Evolutionary conservation across 2,113 vertebrate genomes (phyloP), one percentile per base, ranked within the genome.

Genomic region (Malaclemys terrapin): DNA sequence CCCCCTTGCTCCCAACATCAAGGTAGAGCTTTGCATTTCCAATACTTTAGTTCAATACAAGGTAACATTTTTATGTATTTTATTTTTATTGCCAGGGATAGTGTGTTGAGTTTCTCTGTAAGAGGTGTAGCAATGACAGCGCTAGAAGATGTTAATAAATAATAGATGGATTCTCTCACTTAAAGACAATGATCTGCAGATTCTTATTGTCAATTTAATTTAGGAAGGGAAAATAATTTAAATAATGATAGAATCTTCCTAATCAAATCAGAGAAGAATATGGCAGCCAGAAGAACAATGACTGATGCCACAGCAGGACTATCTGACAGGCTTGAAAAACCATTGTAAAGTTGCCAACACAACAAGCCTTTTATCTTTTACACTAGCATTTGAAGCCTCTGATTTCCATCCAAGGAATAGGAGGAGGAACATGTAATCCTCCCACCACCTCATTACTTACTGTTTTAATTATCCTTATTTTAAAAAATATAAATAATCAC

Each of bases 21-120:
- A 98, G 98, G 95, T 95, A 96, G 97, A 94, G 84, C 94, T 98
- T 98, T 98, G 94, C 95, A 98, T 98, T 98, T 95, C 83, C 17
- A 2, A 82, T 93, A 95, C 80, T 95, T 88, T 95, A 87, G 89
- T 97, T 97, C 95, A 87, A 86, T 93, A 96, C 80, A 97, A 97
- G 91, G 82, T 78, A 96, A 88, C 29, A 14, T 84, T 94, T 93
- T 92, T 85, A 47, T 47, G 27, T n/a, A 10, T 59, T 80, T 85
- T 95, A 10, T 50, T 90, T 85, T 93, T 62, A 88, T 87, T 42
- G 86, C 92, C 84, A 80, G 29, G 95, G 94, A 95, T 90, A 93
- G 76, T 57, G 95, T 90, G 50, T 69, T 95, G 78, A 49, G 50
- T 87, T 96, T 96, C 95, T 96, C 93, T 92, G 91, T 96, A 79